Evolutionary conservation across 2,888 invertebrate species (phyloP).

Genomic region (Athetis lepigone): DNA sequence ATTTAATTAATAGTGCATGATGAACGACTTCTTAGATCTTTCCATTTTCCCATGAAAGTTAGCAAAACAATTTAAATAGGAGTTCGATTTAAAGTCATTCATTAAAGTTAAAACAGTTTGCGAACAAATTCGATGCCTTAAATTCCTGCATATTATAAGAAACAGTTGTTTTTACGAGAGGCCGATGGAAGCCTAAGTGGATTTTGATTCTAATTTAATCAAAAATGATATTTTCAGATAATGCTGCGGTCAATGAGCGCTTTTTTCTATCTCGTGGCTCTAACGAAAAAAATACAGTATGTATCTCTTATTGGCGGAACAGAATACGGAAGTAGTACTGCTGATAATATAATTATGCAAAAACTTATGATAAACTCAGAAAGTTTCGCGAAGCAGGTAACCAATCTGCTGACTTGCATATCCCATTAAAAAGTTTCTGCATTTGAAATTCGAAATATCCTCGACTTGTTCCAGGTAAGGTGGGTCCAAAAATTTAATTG

Average conservation of each 20-base stretch:
- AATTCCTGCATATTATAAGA: neutral
- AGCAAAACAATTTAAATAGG: neutral
- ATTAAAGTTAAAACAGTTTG: neutral
- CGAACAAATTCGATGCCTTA: neutral
- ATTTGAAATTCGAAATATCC: constrained; percentile 32
- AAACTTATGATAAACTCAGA: constrained; percentile 29
- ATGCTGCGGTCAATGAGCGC: too few relatives aligned
- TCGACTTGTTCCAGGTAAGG: neutral
- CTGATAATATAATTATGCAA: constrained; percentile 33
- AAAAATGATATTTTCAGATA: neutral
- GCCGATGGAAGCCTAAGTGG: neutral
- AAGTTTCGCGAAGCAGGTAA: constrained; percentile 43
- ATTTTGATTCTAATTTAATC: neutral
- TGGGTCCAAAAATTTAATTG: constrained; percentile 15
- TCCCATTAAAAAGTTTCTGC: constrained; percentile 49
- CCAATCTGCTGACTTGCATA: constrained; percentile 33
- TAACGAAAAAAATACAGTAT: neutral
- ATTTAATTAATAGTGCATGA: neutral
- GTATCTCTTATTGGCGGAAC: neutral
- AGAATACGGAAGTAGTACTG: constrained; percentile 10
- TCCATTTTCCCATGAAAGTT: neutral
- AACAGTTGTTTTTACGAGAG: too few relatives aligned
- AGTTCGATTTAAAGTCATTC: constrained; percentile 5
- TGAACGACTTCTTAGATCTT: neutral
- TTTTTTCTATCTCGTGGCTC: neutral